These are phyloP conservation scores for Rhynchonycteris naso DNA, from an alignment of 2,797 vertebrate species.

Conservation along the genomic window DNA sequence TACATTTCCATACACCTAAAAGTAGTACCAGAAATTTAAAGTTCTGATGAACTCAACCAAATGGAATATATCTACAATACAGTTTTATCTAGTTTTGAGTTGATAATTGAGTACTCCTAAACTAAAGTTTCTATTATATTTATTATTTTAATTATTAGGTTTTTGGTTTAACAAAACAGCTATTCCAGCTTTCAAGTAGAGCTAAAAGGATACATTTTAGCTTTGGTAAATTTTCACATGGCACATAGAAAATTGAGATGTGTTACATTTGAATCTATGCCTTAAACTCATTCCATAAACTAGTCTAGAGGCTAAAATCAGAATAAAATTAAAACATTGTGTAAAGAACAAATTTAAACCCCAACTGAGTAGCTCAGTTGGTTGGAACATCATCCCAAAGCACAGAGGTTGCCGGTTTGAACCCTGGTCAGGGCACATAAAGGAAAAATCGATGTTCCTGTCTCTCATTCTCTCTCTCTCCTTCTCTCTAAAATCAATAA, in stretches of 20 bases:
- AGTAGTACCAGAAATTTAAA: constrained; percentile 32
- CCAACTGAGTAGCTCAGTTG: too few species aligned
- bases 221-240: constrained; percentile 36
- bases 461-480: too few species aligned
- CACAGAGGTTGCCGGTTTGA: too few species aligned
- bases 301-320: background rate
- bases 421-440: too few species aligned
- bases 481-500: too few species aligned
- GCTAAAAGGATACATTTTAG: constrained; percentile 38
- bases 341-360: background rate
- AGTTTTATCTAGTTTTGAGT: background rate
- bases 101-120: background rate
- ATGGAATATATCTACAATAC: background rate
- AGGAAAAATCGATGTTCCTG: too few species aligned
- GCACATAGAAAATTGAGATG: constrained; percentile 13
- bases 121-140: constrained; percentile 40
- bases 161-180: background rate
- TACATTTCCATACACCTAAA: constrained; percentile 12
- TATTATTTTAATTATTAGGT: constrained; percentile 26
- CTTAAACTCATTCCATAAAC: constrained; percentile 13
- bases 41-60: background rate
- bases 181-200: constrained; percentile 10
- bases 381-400: too few species aligned
- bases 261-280: background rate
- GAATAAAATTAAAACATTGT: constrained; percentile 40